Evolutionary conservation across 2,113 vertebrate genomes (phyloP), one percentile per base, ranked within the genome.

Genomic region (Cromileptes altivelis): DNA sequence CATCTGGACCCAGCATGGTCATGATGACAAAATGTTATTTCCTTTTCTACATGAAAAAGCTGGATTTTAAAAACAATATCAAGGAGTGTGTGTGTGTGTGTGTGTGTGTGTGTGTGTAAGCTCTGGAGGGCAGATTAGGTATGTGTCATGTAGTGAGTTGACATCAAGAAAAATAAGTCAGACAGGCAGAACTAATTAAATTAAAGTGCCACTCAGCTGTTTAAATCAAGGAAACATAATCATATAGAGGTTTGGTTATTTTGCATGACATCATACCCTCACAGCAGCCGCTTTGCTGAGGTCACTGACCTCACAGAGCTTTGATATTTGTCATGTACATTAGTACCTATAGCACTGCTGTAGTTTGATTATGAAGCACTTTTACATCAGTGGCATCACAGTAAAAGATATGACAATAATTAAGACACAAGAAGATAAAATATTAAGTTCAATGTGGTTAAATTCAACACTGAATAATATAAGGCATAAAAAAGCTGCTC

Each of bases 111-210:
- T 42, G 55, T 33, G 40, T 64, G 0, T 5, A 11, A 61, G 0
- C 12, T 49, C 47, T 7, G n/a, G 56, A 70, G 56, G 52, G 2
- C 40, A 69, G 30, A 64, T 73, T 56, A 63, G 47, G 27, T 60
- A 47, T 37, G 60, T 37, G 56, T 75, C 37, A 40, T 19, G 17
- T 37, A 37, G 18, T 40, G 61, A 68, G 65, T 47, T 56, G 65
- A 76, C 71, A 61, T 50, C 49, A 67, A 57, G 27, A 67, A 64
- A 42, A 63, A 71, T 52, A 69, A 70, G 40, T 40, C 52, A 6
- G 70, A 76, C 82, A 82, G 74, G 60, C 58, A 63, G n/a, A 60
- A 37, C 30, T 65, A 62, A 81, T 30, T 45, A 55, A 61, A 85
- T 77, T 73, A 73, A 73, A 70, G n/a, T 57, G 14, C 13, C 55